Base-by-base conservation (phyloP, 2,797 vertebrate species). In the Enteromius treurensis region DNA sequence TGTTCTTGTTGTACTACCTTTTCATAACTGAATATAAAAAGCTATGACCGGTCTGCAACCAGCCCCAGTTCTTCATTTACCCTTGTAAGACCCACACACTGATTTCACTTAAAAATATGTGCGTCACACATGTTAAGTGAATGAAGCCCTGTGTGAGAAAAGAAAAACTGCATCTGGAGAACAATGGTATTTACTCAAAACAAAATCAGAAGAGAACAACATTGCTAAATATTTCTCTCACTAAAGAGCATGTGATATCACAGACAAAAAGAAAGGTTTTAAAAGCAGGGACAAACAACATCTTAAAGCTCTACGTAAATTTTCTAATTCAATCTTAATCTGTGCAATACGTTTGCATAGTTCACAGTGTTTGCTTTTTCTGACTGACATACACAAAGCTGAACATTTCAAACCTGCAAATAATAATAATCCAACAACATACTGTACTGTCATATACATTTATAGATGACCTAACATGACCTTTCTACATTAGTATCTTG, bases 301-400 rank as follows among this genome's bases (percentile, higher is more conserved):
- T 42, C 5, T 21, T n/a, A 77, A n/a, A 55, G n/a, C n/a, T 29
- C 4, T 17, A 37, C 11, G 60, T 23, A 17, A 37, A 65, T 67
- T 34, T 70, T 47, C n/a, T 0, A 0, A 42, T 71, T 47, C 6
- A 26, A 42, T 23, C 5, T 45, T 70, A 70, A 37, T 23, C 29
- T 4, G 26, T 49, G 40, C 67, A 71, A 78, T 26, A 26, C 26
- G 29, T n/a, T 83, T 83, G 75, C 75, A 83, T 78, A 71, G 75
- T 47, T 78, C 55, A 82, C 73, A 49, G 82, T 78, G 21, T 77
- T 78, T 81, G 19, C 11, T 77, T 77, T 75, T 26, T 32, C 10
- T 76, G 34, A 55, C 14, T 67, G 5, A 75, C 32, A 65, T 15
- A 53, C 15, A 53, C 37, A 34, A 70, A 71, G 51, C 69, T 70